phyloP scores from a whole-genome alignment of 2,888 invertebrate species.

The Volucella inflata region DNA sequence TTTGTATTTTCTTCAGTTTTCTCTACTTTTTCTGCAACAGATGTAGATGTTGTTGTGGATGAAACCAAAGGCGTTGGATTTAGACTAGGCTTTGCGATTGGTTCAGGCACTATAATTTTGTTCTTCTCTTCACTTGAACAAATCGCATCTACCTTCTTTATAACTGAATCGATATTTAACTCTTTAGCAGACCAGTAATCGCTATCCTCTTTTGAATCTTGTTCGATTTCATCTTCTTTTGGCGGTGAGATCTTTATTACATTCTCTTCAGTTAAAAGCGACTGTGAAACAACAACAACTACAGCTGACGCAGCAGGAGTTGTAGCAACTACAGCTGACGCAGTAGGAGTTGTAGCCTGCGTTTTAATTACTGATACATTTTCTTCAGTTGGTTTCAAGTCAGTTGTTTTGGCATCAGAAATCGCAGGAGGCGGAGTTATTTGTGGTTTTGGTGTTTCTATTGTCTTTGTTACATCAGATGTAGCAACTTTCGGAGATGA shows the following conservation, averaged over 20 bases:
- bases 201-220: slow-evolving; percentile 88
- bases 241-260: slow-evolving; percentile 81
- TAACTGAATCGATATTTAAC: slow-evolving; percentile 91
- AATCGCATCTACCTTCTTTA: slow-evolving; percentile 88
- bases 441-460: slow-evolving; percentile 33
- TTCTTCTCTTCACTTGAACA: slow-evolving; percentile 65
- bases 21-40: slow-evolving; percentile 35
- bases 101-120: slow-evolving; percentile 7
- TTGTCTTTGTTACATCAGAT: slow-evolving; percentile 18
- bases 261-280: slow-evolving; percentile 81
- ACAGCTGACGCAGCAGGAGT: slow-evolving; percentile 28
- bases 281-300: slow-evolving; percentile 51
- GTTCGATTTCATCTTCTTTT: slow-evolving; percentile 83
- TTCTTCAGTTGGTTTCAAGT: slow-evolving; percentile 40
- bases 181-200: slow-evolving; percentile 92
- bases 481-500: slow-evolving; percentile 11
- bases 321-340: slow-evolving; percentile 22
- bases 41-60: not conserved
- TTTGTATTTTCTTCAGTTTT: slow-evolving; percentile 49
- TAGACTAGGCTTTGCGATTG: not conserved
- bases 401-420: slow-evolving; percentile 26
- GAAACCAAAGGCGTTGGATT: not conserved
- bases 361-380: slow-evolving; percentile 59
- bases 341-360: slow-evolving; percentile 37
- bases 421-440: not conserved